phyloP scores from a whole-genome alignment of 1,140 invertebrate genomes.

The Drosophila punjabiensis region DNA sequence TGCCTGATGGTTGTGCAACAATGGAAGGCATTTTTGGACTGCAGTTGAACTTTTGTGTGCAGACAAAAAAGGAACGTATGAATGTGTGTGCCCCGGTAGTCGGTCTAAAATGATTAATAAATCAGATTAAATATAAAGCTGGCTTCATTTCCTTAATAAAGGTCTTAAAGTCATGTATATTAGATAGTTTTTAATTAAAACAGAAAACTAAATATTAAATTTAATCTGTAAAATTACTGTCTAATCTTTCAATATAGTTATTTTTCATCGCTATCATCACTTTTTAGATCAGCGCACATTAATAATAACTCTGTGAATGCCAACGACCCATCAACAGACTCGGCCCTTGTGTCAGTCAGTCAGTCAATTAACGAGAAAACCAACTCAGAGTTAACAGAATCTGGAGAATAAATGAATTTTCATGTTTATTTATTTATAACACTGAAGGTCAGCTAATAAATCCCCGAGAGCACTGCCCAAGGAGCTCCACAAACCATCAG shows the following conservation, averaged over 20 bases:
- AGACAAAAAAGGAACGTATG: constrained; percentile 14
- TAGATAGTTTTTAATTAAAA: neutral
- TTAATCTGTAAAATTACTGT: neutral
- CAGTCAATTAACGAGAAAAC: constrained; percentile 28
- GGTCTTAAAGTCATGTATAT: neutral
- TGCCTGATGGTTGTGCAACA: constrained; percentile 68
- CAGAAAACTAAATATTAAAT: neutral
- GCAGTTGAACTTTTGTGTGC: constrained; percentile 32
- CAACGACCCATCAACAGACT: constrained; percentile 16
- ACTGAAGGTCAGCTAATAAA: constrained; percentile 73
- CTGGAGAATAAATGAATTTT: constrained; percentile 6
- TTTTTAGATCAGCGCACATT: constrained; percentile 1
- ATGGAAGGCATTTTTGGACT: constrained; percentile 55
- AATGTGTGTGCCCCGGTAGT: constrained; percentile 1
- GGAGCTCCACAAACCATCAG: constrained; percentile 26
- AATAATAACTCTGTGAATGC: constrained; percentile 6
- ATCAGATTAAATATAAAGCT: constrained; percentile 25
- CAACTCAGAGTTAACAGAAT: constrained; percentile 13
- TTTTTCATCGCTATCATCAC: constrained; percentile 1
- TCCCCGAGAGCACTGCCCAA: constrained; percentile 39
- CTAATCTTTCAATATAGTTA: neutral
- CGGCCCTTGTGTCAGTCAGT: constrained; percentile 15
- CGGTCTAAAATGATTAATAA: constrained; percentile 25
- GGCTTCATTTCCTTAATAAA: neutral
- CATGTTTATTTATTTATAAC: constrained; percentile 58